These are phyloP conservation scores for Actenoides hombroni DNA, from an alignment of 2,113 vertebrate species.

Conservation along the genomic window DNA sequence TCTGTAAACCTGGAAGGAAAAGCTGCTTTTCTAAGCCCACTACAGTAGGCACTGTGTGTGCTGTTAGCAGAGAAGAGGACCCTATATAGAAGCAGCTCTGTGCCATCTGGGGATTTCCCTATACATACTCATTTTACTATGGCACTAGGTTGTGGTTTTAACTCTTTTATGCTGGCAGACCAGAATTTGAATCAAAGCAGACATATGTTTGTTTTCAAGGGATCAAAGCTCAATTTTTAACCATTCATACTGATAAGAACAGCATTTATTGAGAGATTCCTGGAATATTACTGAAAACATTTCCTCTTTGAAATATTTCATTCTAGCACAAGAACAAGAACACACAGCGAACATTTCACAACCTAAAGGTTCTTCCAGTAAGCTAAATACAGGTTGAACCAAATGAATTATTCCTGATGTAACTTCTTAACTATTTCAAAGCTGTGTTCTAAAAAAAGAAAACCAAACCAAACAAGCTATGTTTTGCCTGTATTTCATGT, in stretches of 20 bases:
- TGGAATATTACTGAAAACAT: constrained; percentile 54
- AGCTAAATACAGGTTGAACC: constrained; percentile 16
- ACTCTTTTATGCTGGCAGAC: background rate
- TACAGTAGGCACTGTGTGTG: background rate
- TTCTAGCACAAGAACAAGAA: constrained; percentile 53
- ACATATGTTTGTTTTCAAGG: constrained; percentile 13
- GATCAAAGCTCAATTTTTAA: constrained; percentile 15
- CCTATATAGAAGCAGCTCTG: background rate
- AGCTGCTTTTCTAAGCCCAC: background rate
- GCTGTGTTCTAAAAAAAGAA: background rate
- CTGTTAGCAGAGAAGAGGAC: background rate
- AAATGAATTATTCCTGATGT: background rate
- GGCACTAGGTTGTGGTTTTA: background rate
- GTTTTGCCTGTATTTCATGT: background rate
- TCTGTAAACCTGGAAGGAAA: background rate
- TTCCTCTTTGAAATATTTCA: constrained; percentile 60
- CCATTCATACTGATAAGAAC: background rate
- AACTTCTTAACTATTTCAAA: background rate
- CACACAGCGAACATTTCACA: constrained; percentile 54
- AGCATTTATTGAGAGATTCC: constrained; percentile 1
- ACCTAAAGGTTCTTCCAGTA: constrained; percentile 57
- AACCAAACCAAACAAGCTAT: background rate
- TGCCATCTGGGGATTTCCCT: background rate
- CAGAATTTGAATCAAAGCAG: background rate
- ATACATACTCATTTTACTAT: background rate